Evolutionary conservation across 92 coral and sea anemone genomes (phyloP), one percentile per base, ranked within the genome.

Genomic region (Epizoanthus ramosus): DNA sequence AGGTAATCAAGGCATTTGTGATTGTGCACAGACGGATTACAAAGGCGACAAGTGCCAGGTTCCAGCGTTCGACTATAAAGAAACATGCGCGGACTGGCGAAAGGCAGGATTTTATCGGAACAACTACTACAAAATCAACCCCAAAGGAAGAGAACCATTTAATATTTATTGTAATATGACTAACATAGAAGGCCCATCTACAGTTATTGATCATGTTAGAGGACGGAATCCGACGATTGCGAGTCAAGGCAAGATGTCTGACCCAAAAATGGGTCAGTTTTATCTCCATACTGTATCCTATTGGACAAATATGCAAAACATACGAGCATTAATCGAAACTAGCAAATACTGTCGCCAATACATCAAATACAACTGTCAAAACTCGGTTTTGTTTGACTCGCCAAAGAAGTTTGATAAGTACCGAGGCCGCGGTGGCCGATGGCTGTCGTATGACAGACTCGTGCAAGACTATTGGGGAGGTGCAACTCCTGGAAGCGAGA

Each of bases 381-480:
- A 91, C 53, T 93, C 97, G 28, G 87, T 84, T 35, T 83, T 93
- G 22, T 88, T 93, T 67, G 97, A 93, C 73, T 93, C 97, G 17
- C 85, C 91, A 8, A 88, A 81, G 57, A 57, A 81, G n/a, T 91
- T 93, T 67, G 57, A 88, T 53, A 73, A 71, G 52, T 58, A 87
- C 43, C n/a, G 70, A 8, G 94, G 97, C 73, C 93, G 94, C 75
- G 97, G 97, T 74, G 97, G 94, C 50, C 90, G 97, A 75, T 93
- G 97, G 97, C 81, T 88, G 60, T 93, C 97, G 68, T 89, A 92
- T 84, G 93, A 80, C 53, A 94, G 92, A 23, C 80, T 84, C 23
- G 37, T 88, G 6, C 91, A 92, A 86, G 97, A 93, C 84, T 93
- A 91, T 83, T 93, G 97, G 97, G 93, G 92, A 18, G 94, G 97